Conservation (phyloP, 2,113 vertebrate species). For the Cyrtonyx montezumae region DNA sequence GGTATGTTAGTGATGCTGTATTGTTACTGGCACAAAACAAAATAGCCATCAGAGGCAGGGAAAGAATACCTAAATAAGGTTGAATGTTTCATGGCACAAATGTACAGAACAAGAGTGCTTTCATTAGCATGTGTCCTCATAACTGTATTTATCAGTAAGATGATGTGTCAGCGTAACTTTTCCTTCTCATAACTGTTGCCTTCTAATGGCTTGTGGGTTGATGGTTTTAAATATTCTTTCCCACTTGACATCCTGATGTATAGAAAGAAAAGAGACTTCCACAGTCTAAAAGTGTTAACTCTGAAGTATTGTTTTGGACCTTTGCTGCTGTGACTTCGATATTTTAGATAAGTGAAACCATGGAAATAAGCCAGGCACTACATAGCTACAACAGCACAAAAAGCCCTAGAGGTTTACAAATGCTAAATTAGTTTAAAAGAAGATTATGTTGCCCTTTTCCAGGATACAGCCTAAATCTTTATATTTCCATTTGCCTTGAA, state of each 20-base stretch:
- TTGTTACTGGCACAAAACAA: neutral
- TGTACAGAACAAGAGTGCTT: neutral
- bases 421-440: constrained; percentile 39
- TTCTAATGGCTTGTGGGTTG: neutral
- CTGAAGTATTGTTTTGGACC: neutral
- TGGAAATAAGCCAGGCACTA: neutral
- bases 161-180: neutral
- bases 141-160: neutral
- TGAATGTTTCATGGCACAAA: neutral
- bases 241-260: neutral
- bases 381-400: neutral
- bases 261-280: neutral
- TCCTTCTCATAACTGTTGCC: neutral
- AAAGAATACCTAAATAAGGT: neutral
- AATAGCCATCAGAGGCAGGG: neutral
- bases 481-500: constrained; percentile 40
- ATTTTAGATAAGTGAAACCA: neutral
- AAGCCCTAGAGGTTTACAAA: neutral
- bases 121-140: neutral
- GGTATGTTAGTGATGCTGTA: neutral
- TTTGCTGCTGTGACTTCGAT: neutral
- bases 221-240: neutral
- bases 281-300: neutral
- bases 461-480: constrained; percentile 30
- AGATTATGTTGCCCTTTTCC: constrained; percentile 38